Evolutionary conservation across 2,888 invertebrate genomes (phyloP), one percentile per base, ranked within the genome.

Genomic region (Ophioninae sp.): DNA sequence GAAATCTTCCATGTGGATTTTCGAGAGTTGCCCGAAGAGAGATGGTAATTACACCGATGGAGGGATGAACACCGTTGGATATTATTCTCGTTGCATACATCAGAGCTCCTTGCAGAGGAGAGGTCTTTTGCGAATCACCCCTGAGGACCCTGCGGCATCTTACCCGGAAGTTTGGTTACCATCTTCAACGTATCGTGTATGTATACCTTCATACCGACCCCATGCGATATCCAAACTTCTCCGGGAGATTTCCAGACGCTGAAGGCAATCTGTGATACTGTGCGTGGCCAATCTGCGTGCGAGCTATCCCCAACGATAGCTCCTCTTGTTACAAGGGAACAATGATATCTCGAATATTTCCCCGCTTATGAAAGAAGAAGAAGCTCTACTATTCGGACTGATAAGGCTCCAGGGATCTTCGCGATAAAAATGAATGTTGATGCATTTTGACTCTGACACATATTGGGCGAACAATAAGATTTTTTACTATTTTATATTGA

Each of bases 11-110:
- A 72, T 71, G 39, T 39, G 64, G 63, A 22, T 75, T 72, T 79
- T 79, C 58, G 75, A 58, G 63, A 44, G 73, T 58, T 39, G 58
- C 41, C 68, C 56, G 65, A 75, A 85, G 79, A 80, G 71, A 65
- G 71, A 69, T 65, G 63, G 86, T 86, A 88, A 89, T 89, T 89
- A 88, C 79, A 79, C 74, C 59, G 78, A 30, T 13, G 51, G 81
- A 67, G 82, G 71, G 81, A 83, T 81, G 83, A 84, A 81, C 78
- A 81, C 79, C 63, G 58, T 69, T 63, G 79, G 41, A 59, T 76
- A 83, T 85, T 85, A 84, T 84, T 86, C 85, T 73, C 85, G 80
- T 82, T 79, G 85, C 77, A 69, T 69, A 72, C 67, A 76, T 79
- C 65, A 71, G 56, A 39, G 65, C 72, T 56, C 44, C 59, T 56